Evolutionary conservation across 2,888 invertebrate genomes (phyloP), one percentile per base, ranked within the genome.

Genomic region (Drosophila paucipuncta): DNA sequence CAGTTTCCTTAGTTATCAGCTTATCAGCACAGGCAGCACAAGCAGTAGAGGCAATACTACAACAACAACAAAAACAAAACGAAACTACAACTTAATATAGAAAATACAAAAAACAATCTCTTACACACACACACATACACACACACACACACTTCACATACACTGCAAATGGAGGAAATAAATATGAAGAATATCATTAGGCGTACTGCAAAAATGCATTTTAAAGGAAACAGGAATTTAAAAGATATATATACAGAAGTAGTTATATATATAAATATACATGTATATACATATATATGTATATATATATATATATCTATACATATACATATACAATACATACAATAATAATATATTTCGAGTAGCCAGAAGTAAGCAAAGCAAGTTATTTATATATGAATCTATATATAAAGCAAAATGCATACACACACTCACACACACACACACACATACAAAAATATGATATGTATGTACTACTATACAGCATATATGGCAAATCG

Each of bases 151-250:
- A 2, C n/a, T 47, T 35, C 43, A 68, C 64, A 65, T 30, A 70
- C 49, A 61, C 41, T 65, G 63, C 50, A 69, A 58, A 59, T 47
- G 52, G 30, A 66, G 30, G 52, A 76, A 64, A 70, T 68, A 62
- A 62, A 71, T 62, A 67, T 67, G 33, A 68, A 73, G 64, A 73
- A 89, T 86, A 86, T 86, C 86, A 86, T 86, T 90, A 86, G 86
- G 91, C 84, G 79, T 86, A 86, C 85, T 75, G 89, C 89, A 90
- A 90, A 87, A 85, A 81, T 83, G 86, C 86, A 85, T 83, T 79
- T 80, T 90, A 91, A 87, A 64, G 80, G 86, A 87, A 87, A 87
- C 87, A 87, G 87, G 87, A 87, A 88, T 88, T 88, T 87, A 91
- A 91, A 85, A 71, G 64, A 80, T 78, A 87, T 90, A 85, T 86